phyloP scores from a whole-genome alignment of 2,888 invertebrate species.

The Exocentrus adspersus region DNA sequence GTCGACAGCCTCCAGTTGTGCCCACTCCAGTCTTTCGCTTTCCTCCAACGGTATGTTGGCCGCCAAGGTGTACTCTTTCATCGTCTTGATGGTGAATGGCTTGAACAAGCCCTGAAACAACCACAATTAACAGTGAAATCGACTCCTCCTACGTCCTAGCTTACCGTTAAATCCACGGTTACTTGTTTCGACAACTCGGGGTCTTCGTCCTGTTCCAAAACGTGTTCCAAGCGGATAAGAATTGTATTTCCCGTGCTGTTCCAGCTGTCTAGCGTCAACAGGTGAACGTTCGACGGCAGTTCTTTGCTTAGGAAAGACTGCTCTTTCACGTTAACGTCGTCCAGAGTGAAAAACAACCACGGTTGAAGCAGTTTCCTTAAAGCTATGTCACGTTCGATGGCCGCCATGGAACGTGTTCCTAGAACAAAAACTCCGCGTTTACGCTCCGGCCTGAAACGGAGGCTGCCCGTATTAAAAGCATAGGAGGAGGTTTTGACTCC shows the following conservation, averaged over 20 bases:
- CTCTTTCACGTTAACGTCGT: conserved; percentile 48
- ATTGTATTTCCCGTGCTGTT: conserved; percentile 61
- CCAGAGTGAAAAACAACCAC: conserved; percentile 19
- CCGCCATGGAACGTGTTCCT: conserved; percentile 16
- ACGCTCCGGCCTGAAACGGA: too few relatives aligned
- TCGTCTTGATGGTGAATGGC: conserved; percentile 65
- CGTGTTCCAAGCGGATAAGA: conserved; percentile 79
- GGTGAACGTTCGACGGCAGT: conserved; percentile 75
- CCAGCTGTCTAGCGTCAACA: conserved; percentile 84
- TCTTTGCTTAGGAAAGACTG: conserved; percentile 66
- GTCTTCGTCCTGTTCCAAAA: conserved; percentile 73
- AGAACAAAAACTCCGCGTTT: too few relatives aligned
- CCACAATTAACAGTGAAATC: neutral
- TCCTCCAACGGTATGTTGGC: conserved; percentile 69
- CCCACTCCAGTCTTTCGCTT: conserved; percentile 51
- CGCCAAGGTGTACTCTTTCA: conserved; percentile 74
- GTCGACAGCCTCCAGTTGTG: conserved; percentile 32
- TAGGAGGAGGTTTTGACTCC: too few relatives aligned
- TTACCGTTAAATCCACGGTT: conserved; percentile 67
- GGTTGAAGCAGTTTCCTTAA: conserved; percentile 24
- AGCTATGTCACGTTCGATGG: conserved; percentile 22
- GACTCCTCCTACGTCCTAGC: too few relatives aligned
- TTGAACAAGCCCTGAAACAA: conserved; percentile 66
- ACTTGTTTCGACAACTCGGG: conserved; percentile 65
- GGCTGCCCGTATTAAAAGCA: too few relatives aligned